Percentiles rank a stretch among this genome's conserved stretches.
Evolutionary conservation across 2,888 invertebrate species (phyloP).

Genomic region (Amblyjoppa fuscipennis): DNA sequence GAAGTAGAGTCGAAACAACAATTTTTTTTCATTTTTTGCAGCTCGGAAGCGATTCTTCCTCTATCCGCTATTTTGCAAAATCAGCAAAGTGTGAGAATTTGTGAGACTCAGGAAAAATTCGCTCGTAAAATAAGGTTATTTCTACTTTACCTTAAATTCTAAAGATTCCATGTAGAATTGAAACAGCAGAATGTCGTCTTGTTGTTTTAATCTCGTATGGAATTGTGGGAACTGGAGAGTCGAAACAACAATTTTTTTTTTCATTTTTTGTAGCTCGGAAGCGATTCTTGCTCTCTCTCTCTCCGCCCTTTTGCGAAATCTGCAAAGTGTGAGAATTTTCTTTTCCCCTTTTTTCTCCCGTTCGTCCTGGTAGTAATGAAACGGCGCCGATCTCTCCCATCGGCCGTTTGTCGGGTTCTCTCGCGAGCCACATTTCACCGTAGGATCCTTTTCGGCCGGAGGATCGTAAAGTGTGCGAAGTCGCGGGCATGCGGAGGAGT

Average conservation of each 20-base stretch:
- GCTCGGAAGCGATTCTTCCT: slow-evolving; percentile 16
- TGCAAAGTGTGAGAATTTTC: slow-evolving; percentile 35
- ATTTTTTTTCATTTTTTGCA: too few relatives aligned
- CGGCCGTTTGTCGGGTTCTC: slow-evolving; percentile 57
- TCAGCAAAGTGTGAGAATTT: background rate
- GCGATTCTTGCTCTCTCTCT: slow-evolving; percentile 21
- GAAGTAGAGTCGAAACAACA: too few relatives aligned
- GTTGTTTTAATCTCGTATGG: too few relatives aligned
- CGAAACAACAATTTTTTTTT: too few relatives aligned
- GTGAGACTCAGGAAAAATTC: too few relatives aligned
- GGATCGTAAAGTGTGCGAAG: slow-evolving; percentile 63
- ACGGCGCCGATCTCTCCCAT: slow-evolving; percentile 14
- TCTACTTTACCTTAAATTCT: too few relatives aligned
- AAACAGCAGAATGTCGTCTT: too few relatives aligned
- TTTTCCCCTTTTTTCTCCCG: background rate
- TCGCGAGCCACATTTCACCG: slow-evolving; percentile 63
- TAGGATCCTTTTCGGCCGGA: slow-evolving; percentile 46
- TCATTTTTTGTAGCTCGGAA: too few relatives aligned
- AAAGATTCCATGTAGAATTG: too few relatives aligned
- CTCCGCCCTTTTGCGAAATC: background rate
- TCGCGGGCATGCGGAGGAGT: slow-evolving; percentile 28
- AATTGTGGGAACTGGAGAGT: too few relatives aligned
- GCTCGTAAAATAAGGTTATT: too few relatives aligned
- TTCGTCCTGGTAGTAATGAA: slow-evolving; percentile 23
- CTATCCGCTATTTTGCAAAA: background rate